A percentile compares a stretch with the other conserved stretches of the same genome.
These are phyloP conservation scores for Zaprionus ornatus DNA, from an alignment of 1,140 invertebrate genomes.

Conservation along the genomic window DNA sequence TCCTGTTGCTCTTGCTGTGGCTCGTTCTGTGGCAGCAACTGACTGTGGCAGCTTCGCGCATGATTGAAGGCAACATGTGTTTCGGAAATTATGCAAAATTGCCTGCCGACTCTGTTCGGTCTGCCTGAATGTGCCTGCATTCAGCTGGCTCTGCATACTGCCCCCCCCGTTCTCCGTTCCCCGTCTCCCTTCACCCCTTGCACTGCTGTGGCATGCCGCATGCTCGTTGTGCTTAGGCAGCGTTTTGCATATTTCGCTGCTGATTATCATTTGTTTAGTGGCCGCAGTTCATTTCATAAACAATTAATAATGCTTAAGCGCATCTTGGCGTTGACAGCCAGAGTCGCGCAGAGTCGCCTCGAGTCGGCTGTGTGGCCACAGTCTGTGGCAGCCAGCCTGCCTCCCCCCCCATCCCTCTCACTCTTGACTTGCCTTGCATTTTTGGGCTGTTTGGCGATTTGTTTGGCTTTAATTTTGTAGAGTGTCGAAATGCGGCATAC, in stretches of 20 bases:
- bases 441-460: constrained; percentile 65
- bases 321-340: constrained; percentile 75
- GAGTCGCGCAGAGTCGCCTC: constrained; percentile 11
- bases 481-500: constrained; percentile 51
- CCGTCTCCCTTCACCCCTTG: neutral
- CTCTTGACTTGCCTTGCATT: constrained; percentile 20
- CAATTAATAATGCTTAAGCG: constrained; percentile 81
- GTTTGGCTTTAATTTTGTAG: constrained; percentile 65
- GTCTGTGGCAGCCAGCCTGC: constrained; percentile 17
- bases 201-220: constrained; percentile 24
- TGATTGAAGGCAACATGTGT: constrained; percentile 83
- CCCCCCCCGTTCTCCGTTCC: neutral
- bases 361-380: constrained; percentile 53
- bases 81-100: constrained; percentile 83
- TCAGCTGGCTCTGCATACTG: constrained; percentile 1
- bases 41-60: constrained; percentile 57
- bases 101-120: constrained; percentile 44
- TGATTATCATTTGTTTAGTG: constrained; percentile 73
- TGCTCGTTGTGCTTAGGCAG: constrained; percentile 47
- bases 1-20: constrained; percentile 6
- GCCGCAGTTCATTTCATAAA: constrained; percentile 76
- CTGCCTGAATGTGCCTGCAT: constrained; percentile 57
- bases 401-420: neutral
- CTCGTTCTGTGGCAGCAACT: constrained; percentile 15
- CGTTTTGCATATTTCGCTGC: constrained; percentile 74